These are phyloP conservation scores for Dipodomys stephensi DNA, from an alignment of 2,113 vertebrate species.

Conservation along the genomic window DNA sequence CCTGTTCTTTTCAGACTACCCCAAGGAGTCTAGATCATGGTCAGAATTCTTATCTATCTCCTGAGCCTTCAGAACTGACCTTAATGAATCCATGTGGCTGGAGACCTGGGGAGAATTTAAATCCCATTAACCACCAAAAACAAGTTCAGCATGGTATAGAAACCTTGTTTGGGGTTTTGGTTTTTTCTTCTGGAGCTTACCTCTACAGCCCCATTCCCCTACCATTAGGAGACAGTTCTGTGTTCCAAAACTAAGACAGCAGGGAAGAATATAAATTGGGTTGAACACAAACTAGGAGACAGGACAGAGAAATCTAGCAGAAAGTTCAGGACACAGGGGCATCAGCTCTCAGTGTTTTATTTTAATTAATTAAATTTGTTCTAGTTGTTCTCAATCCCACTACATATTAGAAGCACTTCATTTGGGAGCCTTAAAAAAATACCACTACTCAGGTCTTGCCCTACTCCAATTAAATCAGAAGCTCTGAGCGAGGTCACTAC, in stretches of 20 bases:
- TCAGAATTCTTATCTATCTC: neutral
- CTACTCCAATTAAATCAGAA: conserved; percentile 21
- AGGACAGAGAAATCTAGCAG: neutral
- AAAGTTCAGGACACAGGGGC: neutral
- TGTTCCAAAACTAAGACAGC: neutral
- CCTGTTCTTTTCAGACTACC: conserved; percentile 29
- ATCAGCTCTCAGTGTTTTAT: neutral
- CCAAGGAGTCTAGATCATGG: neutral
- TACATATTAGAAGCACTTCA: conserved; percentile 39
- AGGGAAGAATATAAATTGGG: neutral
- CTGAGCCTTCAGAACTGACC: neutral
- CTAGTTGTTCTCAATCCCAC: neutral
- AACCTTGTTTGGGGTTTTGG: neutral
- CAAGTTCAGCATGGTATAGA: neutral
- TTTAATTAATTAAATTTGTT: conserved; percentile 54
- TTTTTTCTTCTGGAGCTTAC: neutral
- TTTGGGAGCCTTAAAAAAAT: conserved; percentile 40
- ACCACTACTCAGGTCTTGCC: neutral
- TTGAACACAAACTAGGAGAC: conserved; percentile 15
- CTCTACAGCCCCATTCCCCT: neutral
- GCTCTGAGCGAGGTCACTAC: neutral
- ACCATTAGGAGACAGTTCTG: too few relatives aligned
- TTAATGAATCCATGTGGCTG: neutral
- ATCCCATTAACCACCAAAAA: neutral
- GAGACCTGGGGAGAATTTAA: neutral